Conservation (phyloP, 2,113 vertebrate species). For the Oryzias celebensis region DNA sequence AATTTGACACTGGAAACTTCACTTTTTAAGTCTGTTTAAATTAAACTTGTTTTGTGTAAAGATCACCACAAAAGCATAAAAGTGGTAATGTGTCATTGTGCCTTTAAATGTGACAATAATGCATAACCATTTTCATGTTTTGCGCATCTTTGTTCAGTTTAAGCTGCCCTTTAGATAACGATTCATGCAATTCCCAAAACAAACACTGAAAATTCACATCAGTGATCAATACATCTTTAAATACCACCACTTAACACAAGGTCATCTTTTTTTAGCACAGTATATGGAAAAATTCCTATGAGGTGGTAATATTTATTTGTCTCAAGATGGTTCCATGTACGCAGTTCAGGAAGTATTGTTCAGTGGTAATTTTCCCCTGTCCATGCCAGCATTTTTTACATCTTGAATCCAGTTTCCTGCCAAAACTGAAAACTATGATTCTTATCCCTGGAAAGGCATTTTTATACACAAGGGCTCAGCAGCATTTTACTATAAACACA, state of each 20-base stretch:
- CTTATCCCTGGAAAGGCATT: too few species aligned
- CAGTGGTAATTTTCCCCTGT: background rate
- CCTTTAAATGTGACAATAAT: too few species aligned
- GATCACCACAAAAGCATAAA: too few species aligned
- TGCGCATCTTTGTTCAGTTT: background rate
- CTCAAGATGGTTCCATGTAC: conserved; percentile 8
- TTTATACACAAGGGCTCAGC: conserved; percentile 6
- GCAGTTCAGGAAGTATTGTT: conserved; percentile 15
- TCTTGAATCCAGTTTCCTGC: conserved; percentile 12
- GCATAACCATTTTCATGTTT: background rate
- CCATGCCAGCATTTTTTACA: background rate
- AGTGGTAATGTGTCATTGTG: too few species aligned
- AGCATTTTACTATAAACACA: conserved; percentile 15
- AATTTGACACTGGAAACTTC: too few species aligned
- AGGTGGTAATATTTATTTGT: conserved; percentile 33
- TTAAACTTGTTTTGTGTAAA: too few species aligned
- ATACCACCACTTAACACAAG: background rate
- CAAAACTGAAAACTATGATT: background rate
- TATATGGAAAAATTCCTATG: conserved; percentile 9
- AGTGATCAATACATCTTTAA: conserved; percentile 17
- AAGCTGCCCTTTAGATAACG: background rate
- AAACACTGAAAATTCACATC: background rate
- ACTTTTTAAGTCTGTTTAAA: too few species aligned
- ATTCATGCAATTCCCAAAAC: background rate
- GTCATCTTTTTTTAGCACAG: conserved; percentile 5